Conservation (phyloP, 2,113 vertebrate genomes). For the Vulpes lagopus region DNA sequence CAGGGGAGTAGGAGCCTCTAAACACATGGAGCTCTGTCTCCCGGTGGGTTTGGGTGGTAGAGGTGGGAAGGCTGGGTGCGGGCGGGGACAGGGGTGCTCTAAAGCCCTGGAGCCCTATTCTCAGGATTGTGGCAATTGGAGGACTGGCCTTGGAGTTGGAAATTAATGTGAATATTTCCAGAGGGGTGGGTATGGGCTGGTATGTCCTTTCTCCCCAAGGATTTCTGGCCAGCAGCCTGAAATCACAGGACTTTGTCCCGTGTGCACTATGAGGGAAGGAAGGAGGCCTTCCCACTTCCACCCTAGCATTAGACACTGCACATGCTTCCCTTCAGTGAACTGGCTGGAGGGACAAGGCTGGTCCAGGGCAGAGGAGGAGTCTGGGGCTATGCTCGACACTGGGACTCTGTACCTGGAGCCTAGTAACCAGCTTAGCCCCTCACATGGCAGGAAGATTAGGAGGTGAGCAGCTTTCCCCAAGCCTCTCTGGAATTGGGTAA, state of each 20-base stretch:
- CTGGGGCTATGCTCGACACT: not conserved
- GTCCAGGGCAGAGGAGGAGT: not conserved
- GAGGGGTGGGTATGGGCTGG: not conserved
- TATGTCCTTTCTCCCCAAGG: not conserved
- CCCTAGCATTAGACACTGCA: not conserved
- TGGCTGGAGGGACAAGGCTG: not conserved
- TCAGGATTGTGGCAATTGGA: not conserved
- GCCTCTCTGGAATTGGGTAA: conserved; percentile 76
- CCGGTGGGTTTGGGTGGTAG: not conserved
- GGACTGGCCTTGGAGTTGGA: not conserved
- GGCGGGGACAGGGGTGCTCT: not conserved
- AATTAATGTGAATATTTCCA: conserved; percentile 45
- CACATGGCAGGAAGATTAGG: conserved; percentile 72
- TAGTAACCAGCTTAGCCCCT: conserved; percentile 72
- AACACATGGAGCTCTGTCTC: not conserved
- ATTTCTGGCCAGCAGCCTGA: conserved; percentile 58
- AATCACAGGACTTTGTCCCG: conserved; percentile 60
- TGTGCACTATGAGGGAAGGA: not conserved
- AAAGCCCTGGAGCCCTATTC: not conserved
- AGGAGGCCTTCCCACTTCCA: not conserved
- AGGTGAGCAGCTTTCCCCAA: conserved; percentile 74
- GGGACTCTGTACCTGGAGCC: not conserved
- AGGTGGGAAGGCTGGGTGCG: not conserved
- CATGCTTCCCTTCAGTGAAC: not conserved
- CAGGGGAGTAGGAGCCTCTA: not conserved